Evolutionary conservation across 2,888 invertebrate species (phyloP).

Genomic region (Leucophenga montana): DNA sequence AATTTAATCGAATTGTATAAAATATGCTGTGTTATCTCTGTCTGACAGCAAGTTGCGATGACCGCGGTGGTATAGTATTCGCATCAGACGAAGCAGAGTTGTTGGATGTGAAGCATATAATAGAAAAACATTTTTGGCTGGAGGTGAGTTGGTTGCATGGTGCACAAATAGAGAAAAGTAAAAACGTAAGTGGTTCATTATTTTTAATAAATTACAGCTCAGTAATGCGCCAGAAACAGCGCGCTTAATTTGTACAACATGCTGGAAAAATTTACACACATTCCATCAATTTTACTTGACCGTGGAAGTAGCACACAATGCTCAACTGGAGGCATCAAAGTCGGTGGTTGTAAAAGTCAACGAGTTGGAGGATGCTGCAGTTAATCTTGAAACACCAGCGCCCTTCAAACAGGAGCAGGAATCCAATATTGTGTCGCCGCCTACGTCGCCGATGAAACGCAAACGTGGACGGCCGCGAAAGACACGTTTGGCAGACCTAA

Average conservation of each 20-base stretch:
- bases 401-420: background rate
- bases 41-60: slow-evolving; percentile 27
- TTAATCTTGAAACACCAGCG: background rate
- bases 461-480: slow-evolving; percentile 56
- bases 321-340: background rate
- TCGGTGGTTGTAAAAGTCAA: background rate
- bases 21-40: slow-evolving; percentile 59
- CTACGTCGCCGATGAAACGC: slow-evolving; percentile 50
- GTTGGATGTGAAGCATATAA: slow-evolving; percentile 49
- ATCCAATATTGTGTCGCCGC: slow-evolving; percentile 14
- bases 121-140: slow-evolving; percentile 63
- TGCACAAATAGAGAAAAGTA: background rate
- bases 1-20: background rate
- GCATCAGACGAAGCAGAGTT: slow-evolving; percentile 49
- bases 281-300: slow-evolving; percentile 64
- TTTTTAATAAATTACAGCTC: slow-evolving; percentile 26
- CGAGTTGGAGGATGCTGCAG: background rate
- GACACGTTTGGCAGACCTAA: background rate
- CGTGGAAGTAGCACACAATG: slow-evolving; percentile 54
- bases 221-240: slow-evolving; percentile 33
- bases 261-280: slow-evolving; percentile 58
- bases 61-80: slow-evolving; percentile 44
- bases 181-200: background rate
- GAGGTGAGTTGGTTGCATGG: slow-evolving; percentile 41
- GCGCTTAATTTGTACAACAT: slow-evolving; percentile 49